These are phyloP conservation scores for Nasalis larvatus DNA, from an alignment of 2,113 vertebrate species.

Conservation along the genomic window DNA sequence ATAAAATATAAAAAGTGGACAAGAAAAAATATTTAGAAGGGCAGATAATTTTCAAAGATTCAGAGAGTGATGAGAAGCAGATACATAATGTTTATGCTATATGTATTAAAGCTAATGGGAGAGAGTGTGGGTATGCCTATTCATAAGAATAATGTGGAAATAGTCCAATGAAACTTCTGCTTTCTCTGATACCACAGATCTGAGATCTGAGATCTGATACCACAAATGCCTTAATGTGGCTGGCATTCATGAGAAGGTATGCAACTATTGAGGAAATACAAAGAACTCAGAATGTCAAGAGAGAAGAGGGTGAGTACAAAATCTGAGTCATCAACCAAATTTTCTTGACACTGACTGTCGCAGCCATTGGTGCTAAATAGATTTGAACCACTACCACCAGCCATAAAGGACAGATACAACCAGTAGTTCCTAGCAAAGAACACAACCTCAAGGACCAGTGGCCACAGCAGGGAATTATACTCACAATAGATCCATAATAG, in stretches of 20 bases:
- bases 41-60: background rate
- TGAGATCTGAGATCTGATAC: background rate
- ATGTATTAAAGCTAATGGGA: background rate
- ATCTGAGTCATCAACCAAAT: background rate
- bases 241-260: background rate
- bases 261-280: background rate
- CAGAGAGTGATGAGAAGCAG: background rate
- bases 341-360: background rate
- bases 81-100: background rate
- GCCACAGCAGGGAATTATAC: background rate
- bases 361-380: background rate
- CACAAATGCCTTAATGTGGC: background rate
- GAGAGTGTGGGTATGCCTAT: background rate
- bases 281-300: background rate
- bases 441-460: background rate
- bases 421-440: background rate
- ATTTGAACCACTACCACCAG: background rate
- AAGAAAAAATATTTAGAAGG: background rate
- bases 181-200: background rate
- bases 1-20: background rate
- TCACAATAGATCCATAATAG: background rate
- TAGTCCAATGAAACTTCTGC: rapidly evolving
- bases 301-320: background rate
- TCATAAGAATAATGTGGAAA: background rate
- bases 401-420: background rate